phyloP scores from a whole-genome alignment of 1,140 invertebrate genomes.

The Musca vetustissima region DNA sequence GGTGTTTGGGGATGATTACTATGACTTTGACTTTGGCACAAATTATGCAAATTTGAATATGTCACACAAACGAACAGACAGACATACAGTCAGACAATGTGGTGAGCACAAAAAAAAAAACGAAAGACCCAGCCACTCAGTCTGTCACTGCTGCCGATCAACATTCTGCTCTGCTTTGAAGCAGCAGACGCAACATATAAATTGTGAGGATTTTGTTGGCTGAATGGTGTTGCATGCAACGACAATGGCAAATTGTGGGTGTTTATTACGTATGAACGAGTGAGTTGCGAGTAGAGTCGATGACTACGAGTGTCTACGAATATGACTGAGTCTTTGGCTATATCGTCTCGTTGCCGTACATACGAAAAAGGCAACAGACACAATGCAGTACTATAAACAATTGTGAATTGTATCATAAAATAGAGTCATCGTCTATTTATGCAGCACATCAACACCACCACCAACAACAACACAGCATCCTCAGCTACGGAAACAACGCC shows the following conservation, averaged over 20 bases:
- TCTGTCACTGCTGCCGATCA: too few species aligned
- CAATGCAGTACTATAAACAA: constrained; percentile 16
- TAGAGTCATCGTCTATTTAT: constrained; percentile 24
- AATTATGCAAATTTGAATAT: constrained; percentile 21
- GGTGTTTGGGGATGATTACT: constrained; percentile 12
- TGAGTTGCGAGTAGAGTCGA: background rate
- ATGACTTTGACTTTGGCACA: constrained; percentile 24
- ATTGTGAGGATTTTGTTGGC: background rate
- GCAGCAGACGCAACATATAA: too few species aligned
- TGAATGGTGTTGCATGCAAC: background rate
- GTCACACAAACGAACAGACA: background rate
- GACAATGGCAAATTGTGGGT: constrained; percentile 3
- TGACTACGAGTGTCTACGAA: too few species aligned
- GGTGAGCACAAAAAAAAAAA: too few species aligned
- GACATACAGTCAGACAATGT: background rate
- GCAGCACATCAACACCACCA: constrained; percentile 17
- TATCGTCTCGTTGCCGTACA: too few species aligned
- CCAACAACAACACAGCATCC: background rate
- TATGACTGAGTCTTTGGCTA: too few species aligned
- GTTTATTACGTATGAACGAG: constrained; percentile 15
- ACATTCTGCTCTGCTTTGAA: too few species aligned
- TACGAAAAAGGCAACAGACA: background rate
- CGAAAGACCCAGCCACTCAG: too few species aligned
- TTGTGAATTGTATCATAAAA: constrained; percentile 20
- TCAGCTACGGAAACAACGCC: background rate